These are phyloP conservation scores for Anolis apletophallus DNA, from an alignment of 2,797 vertebrate genomes.

Conservation along the genomic window DNA sequence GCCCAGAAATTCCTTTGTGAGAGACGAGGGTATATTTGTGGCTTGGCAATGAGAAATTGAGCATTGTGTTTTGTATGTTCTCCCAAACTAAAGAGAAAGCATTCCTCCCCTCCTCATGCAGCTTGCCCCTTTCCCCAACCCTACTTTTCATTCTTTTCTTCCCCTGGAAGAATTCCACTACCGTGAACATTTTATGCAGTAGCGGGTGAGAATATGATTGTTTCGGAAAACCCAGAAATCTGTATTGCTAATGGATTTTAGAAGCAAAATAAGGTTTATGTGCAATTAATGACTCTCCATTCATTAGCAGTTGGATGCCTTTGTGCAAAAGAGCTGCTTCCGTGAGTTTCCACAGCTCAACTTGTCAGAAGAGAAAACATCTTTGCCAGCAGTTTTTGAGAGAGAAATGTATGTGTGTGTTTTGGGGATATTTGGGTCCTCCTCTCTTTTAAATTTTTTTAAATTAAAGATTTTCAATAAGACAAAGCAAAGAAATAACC, in stretches of 20 bases:
- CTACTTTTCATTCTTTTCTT: constrained; percentile 7
- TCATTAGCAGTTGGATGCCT: constrained; percentile 9
- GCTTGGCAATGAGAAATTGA: neutral
- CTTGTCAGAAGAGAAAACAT: constrained; percentile 9
- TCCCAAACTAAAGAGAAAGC: constrained; percentile 2
- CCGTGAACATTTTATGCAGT: neutral
- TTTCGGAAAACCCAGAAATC: constrained; percentile 30
- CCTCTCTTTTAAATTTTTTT: no score
- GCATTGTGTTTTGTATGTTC: neutral
- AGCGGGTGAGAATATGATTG: constrained; percentile 47
- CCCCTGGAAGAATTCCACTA: constrained; percentile 7
- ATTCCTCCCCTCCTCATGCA: neutral
- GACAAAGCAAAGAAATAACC: no score
- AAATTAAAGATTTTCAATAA: no score
- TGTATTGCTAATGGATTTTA: neutral
- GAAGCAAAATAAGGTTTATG: constrained; percentile 9
- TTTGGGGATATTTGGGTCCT: neutral
- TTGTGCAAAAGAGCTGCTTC: constrained; percentile 18
- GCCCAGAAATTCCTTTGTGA: neutral
- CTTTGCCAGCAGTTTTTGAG: constrained; percentile 9
- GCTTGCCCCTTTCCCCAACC: neutral
- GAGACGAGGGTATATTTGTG: neutral
- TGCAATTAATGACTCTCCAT: constrained; percentile 15
- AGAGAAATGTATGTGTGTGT: neutral
- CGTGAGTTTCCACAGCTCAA: neutral